Evolutionary conservation across 2,888 invertebrate genomes (phyloP).

Genomic region (Mythimna pallens): DNA sequence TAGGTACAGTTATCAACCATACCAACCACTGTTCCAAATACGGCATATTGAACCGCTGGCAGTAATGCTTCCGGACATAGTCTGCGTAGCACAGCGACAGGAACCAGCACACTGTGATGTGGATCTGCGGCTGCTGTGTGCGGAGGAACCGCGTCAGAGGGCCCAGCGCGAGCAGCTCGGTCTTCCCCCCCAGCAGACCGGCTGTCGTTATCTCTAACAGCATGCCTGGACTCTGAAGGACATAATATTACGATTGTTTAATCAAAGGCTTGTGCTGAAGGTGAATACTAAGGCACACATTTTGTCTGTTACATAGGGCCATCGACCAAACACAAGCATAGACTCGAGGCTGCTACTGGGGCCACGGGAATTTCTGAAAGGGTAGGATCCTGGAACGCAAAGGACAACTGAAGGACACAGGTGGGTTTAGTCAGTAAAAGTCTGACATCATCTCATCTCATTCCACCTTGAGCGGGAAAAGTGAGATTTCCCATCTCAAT

Average conservation of each 20-base stretch:
- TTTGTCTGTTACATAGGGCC: no score
- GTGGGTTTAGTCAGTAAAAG: no score
- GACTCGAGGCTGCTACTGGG: no score
- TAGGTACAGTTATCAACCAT: slow-evolving; percentile 27
- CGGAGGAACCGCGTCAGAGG: slow-evolving; percentile 83
- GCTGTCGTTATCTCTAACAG: slow-evolving; percentile 86
- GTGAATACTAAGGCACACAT: no score
- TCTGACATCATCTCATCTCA: no score
- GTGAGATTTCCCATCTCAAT: no score
- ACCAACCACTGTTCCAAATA: slow-evolving; percentile 88
- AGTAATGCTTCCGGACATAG: slow-evolving; percentile 86
- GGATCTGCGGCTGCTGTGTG: slow-evolving; percentile 87
- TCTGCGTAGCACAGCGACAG: slow-evolving; percentile 87
- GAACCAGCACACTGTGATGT: slow-evolving; percentile 89
- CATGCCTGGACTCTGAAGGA: slow-evolving; percentile 81
- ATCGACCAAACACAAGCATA: no score
- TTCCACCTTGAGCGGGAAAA: no score
- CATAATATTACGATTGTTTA: neutral
- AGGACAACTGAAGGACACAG: no score
- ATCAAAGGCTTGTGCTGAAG: no score
- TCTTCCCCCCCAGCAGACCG: slow-evolving; percentile 79
- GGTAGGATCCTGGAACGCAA: no score
- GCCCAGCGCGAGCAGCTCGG: slow-evolving; percentile 79
- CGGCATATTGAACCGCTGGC: slow-evolving; percentile 84
- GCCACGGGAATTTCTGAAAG: no score